Evolutionary conservation across 2,113 vertebrate species (phyloP).

Genomic region (Ornithorhynchus anatinus): DNA sequence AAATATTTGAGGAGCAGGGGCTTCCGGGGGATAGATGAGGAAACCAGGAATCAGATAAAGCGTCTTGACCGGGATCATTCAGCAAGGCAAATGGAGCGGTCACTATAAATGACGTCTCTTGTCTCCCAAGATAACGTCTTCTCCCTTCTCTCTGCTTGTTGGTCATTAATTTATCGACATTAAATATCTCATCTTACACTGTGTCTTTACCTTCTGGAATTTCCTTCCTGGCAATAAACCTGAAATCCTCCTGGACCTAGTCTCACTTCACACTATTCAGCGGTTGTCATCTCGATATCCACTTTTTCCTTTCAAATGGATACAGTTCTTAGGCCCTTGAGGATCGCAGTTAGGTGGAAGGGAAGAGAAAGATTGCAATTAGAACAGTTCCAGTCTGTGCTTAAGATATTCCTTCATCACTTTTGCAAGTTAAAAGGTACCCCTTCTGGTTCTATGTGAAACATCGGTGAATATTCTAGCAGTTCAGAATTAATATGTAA

Average conservation of each 20-base stretch:
- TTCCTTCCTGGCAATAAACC: not conserved
- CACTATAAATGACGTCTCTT: not conserved
- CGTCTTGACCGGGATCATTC: not conserved
- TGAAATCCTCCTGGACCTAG: not conserved
- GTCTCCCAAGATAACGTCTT: not conserved
- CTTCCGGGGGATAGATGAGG: not conserved
- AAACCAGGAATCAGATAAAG: not conserved
- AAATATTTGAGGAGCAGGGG: not conserved
- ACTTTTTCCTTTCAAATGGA: slow-evolving; percentile 1
- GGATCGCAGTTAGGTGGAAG: not conserved
- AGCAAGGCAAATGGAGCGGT: not conserved
- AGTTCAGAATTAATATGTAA: too few relatives aligned
- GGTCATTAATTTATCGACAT: not conserved
- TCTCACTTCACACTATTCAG: not conserved
- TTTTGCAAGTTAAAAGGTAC: slow-evolving; percentile 7
- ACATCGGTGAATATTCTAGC: too few relatives aligned
- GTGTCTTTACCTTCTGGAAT: not conserved
- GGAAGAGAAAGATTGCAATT: not conserved
- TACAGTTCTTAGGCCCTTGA: not conserved
- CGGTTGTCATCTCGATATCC: not conserved
- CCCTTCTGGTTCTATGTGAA: slow-evolving; percentile 1
- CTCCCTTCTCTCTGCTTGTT: not conserved
- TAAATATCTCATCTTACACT: not conserved
- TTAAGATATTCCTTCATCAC: not conserved
- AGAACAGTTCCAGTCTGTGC: not conserved